These are phyloP conservation scores for Threskiornis aethiopicus DNA, from an alignment of 2,797 vertebrate species.

Conservation along the genomic window DNA sequence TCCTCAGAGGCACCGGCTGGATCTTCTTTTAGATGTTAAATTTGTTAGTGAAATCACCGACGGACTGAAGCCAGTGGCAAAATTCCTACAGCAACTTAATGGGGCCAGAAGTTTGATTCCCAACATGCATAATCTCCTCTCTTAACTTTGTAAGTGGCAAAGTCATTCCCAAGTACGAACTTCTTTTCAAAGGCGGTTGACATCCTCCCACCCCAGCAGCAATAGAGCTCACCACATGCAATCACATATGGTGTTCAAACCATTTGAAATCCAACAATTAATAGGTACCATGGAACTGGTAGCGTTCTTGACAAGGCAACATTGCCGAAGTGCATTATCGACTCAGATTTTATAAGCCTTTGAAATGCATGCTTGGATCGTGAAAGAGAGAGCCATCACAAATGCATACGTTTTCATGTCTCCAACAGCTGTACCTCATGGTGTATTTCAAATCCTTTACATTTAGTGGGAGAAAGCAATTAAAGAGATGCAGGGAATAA, in stretches of 20 bases:
- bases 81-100: neutral
- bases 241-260: neutral
- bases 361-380: neutral
- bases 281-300: neutral
- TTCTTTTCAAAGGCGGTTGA: neutral
- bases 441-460: neutral
- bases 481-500: neutral
- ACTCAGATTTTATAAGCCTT: neutral
- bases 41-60: neutral
- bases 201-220: neutral
- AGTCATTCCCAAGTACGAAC: neutral
- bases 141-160: neutral
- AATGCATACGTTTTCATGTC: accelerated
- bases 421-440: neutral
- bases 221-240: neutral
- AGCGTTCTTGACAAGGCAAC: neutral
- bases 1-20: neutral
- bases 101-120: neutral
- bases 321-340: neutral
- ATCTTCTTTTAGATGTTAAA: neutral
- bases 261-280: neutral
- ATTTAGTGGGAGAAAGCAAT: neutral
- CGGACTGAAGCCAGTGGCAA: neutral
- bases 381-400: neutral
- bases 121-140: neutral